Evolutionary conservation across 2,888 invertebrate genomes (phyloP).

Genomic region (Plemyria rubiginata): DNA sequence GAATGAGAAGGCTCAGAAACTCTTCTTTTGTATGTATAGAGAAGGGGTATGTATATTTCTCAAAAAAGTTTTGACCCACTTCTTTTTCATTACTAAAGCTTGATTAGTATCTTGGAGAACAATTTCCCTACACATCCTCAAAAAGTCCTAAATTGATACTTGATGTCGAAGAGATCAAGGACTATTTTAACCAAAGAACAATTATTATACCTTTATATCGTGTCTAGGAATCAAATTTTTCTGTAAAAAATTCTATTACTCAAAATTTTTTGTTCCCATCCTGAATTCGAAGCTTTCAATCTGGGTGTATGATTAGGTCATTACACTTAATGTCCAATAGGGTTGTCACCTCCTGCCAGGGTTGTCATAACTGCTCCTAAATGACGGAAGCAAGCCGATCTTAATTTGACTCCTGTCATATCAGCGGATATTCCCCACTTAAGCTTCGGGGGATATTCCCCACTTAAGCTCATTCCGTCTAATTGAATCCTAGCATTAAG

Average conservation of each 20-base stretch:
- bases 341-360: slow-evolving; percentile 56
- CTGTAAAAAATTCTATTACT: background rate
- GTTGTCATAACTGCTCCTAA: slow-evolving; percentile 46
- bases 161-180: too few species aligned
- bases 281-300: slow-evolving; percentile 16
- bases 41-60: too few species aligned
- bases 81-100: too few species aligned
- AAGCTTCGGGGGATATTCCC: slow-evolving; percentile 60
- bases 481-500: slow-evolving; percentile 84
- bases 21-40: too few species aligned
- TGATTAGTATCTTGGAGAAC: too few species aligned
- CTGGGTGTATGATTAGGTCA: slow-evolving; percentile 26
- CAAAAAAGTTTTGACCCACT: too few species aligned
- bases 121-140: too few species aligned
- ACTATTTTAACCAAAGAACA: too few species aligned
- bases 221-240: too few species aligned
- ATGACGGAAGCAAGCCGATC: slow-evolving; percentile 70
- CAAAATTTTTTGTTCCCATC: background rate
- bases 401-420: slow-evolving; percentile 81
- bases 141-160: too few species aligned
- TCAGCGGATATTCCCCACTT: slow-evolving; percentile 71
- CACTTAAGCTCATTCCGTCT: slow-evolving; percentile 83
- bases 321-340: slow-evolving; percentile 27
- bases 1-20: too few species aligned
- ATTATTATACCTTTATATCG: too few species aligned